phyloP scores from a whole-genome alignment of 1,140 invertebrate species.

The Drosophila subpulchrella region DNA sequence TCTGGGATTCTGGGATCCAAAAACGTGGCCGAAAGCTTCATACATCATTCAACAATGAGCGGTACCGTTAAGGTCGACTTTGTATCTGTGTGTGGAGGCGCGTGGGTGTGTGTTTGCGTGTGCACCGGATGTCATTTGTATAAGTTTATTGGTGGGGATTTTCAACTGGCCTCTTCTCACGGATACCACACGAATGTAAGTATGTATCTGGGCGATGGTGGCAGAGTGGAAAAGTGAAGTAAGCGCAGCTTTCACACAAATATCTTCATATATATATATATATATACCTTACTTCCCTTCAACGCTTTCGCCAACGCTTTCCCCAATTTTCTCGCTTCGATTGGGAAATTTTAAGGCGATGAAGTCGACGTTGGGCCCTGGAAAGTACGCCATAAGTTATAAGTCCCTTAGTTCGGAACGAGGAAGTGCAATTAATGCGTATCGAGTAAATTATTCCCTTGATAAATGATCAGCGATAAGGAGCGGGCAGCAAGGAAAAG shows the following conservation, averaged over 20 bases:
- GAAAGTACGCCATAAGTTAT: conserved; percentile 21
- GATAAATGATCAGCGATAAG: conserved; percentile 6
- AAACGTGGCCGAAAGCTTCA: conserved; percentile 48
- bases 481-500: neutral
- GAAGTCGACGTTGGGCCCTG: neutral
- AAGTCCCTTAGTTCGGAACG: neutral
- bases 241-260: conserved; percentile 56
- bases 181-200: neutral
- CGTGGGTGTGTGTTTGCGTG: conserved; percentile 9
- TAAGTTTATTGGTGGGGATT: conserved; percentile 69
- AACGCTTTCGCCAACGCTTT: conserved; percentile 7
- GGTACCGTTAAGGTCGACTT: conserved; percentile 11
- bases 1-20: neutral
- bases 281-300: conserved; percentile 6
- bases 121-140: conserved; percentile 74
- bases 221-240: conserved; percentile 69
- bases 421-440: conserved; percentile 31
- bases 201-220: conserved; percentile 7
- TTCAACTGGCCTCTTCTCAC: conserved; percentile 29
- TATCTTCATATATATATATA: conserved; percentile 4
- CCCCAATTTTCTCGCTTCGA: conserved; percentile 18
- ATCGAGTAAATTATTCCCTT: conserved; percentile 30
- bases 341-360: conserved; percentile 12
- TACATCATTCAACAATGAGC: conserved; percentile 77
- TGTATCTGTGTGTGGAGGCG: conserved; percentile 6